Evolutionary conservation across 1,140 invertebrate genomes (phyloP).

Genomic region (Dreissena rostriformis): DNA sequence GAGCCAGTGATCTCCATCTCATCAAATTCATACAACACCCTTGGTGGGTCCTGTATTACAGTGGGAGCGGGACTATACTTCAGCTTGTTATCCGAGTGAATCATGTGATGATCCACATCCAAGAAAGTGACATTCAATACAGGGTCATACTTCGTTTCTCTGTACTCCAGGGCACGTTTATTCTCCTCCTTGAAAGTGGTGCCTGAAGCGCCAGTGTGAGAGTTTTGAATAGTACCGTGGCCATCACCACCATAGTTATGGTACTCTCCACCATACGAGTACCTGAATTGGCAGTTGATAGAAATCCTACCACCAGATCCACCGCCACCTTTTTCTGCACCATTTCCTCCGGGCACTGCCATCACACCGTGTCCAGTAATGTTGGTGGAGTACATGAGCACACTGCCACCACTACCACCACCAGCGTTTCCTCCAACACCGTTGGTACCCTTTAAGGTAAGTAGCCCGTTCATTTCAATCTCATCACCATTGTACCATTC

Average conservation of each 20-base stretch:
- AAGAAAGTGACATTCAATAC: slow-evolving; percentile 69
- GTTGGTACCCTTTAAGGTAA: slow-evolving; percentile 64
- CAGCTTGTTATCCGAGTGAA: slow-evolving; percentile 67
- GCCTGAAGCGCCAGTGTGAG: slow-evolving; percentile 69
- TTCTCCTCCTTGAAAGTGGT: slow-evolving; percentile 74
- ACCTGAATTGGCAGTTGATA: slow-evolving; percentile 70
- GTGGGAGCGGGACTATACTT: slow-evolving; percentile 67
- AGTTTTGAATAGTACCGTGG: slow-evolving; percentile 26
- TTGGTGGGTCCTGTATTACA: slow-evolving; percentile 66
- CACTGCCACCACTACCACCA: slow-evolving; percentile 71
- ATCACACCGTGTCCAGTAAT: slow-evolving; percentile 74
- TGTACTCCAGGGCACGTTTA: slow-evolving; percentile 69
- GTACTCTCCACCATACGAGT: slow-evolving; percentile 71
- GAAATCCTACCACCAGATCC: slow-evolving; percentile 71
- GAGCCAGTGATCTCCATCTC: slow-evolving; percentile 72
- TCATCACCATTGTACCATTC: slow-evolving; percentile 67
- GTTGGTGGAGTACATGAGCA: slow-evolving; percentile 69
- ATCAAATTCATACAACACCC: slow-evolving; percentile 67
- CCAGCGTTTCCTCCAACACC: slow-evolving; percentile 63
- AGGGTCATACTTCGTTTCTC: slow-evolving; percentile 69
- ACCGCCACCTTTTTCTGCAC: slow-evolving; percentile 67
- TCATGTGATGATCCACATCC: slow-evolving; percentile 69
- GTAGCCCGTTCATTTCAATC: slow-evolving; percentile 69
- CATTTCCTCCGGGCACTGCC: slow-evolving; percentile 69
- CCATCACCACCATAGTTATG: slow-evolving; percentile 71